These are phyloP conservation scores for Panurus biarmicus DNA, from an alignment of 2,113 vertebrate species.

Conservation along the genomic window DNA sequence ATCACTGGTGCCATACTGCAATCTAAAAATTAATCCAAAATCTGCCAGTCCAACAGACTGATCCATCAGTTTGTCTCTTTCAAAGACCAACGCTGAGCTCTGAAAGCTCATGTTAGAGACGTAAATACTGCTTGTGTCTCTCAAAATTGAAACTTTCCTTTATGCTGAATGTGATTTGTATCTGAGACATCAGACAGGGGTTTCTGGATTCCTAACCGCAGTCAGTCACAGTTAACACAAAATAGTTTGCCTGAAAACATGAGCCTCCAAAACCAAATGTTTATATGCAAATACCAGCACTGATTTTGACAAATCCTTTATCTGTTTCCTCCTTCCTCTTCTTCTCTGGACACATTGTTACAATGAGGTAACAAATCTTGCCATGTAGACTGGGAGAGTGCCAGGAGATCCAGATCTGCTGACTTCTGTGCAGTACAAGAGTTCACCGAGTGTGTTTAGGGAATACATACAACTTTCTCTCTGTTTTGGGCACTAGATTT, in stretches of 20 bases:
- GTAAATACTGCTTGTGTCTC: not conserved
- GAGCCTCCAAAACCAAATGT: not conserved
- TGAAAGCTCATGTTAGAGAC: not conserved
- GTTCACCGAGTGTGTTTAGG: not conserved
- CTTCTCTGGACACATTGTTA: not conserved
- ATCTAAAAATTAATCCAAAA: not conserved
- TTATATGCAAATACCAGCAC: not conserved
- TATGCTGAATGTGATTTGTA: not conserved
- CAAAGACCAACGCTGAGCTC: not conserved
- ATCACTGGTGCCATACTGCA: not conserved
- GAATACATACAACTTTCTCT: not conserved
- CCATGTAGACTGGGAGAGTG: not conserved
- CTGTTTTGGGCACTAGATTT: not conserved
- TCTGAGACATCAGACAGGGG: not conserved
- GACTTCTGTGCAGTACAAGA: not conserved
- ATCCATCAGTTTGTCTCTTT: not conserved
- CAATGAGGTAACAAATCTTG: not conserved
- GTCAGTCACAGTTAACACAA: not conserved
- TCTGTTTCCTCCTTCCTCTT: not conserved
- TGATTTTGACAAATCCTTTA: not conserved
- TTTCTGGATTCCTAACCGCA: not conserved
- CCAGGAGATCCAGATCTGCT: not conserved
- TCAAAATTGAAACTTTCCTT: not conserved
- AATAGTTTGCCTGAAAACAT: not conserved
- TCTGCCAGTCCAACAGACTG: not conserved